Evolutionary conservation across 2,113 vertebrate species (phyloP), one percentile per base, ranked within the genome.

Genomic region (Hystrix brachyura): DNA sequence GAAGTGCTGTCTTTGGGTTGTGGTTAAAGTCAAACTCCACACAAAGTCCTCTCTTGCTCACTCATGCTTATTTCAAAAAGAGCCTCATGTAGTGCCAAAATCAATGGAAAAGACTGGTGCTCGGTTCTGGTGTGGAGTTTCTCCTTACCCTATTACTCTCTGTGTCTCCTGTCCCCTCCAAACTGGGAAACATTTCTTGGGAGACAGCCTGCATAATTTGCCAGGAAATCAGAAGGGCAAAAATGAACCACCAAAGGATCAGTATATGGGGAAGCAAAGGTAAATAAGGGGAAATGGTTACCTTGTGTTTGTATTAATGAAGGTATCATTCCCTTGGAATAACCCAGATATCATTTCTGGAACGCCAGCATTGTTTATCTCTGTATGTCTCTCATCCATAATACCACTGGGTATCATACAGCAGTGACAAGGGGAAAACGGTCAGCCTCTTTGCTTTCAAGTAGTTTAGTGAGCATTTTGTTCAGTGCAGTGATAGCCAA

Each of bases 31-130:
- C 90, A 96, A 98, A 95, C 92, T 94, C 97, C 74, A 87, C 17
- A 55, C 95, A 96, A 62, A 2, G 94, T 91, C 92, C 96, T 96
- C 95, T 98, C 96, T 96, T 96, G 96, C 93, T 98, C 97, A 96
- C 96, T 98, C 95, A 94, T 96, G 96, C 95, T 98, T 95, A 96
- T 96, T 98, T 97, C 85, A 97, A 85, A 96, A 96, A 97, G 88
- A 84, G 96, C 92, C 84, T 98, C 91, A 96, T 51, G 87, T 98
- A 95, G 90, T 94, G 96, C 78, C 91, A 88, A 97, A 81, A 95
- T 98, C 96, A 97, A 92, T 94, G 94, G 96, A 95, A 98, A 96
- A 95, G 96, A 96, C 95, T 67, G 96, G 93, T 46, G 12, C 12
- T 94, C 96, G 94, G 94, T 89, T 98, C 97, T 96, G 96, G 95